Evolutionary conservation across 2,888 invertebrate genomes (phyloP).

Genomic region (Escarpia spicata): DNA sequence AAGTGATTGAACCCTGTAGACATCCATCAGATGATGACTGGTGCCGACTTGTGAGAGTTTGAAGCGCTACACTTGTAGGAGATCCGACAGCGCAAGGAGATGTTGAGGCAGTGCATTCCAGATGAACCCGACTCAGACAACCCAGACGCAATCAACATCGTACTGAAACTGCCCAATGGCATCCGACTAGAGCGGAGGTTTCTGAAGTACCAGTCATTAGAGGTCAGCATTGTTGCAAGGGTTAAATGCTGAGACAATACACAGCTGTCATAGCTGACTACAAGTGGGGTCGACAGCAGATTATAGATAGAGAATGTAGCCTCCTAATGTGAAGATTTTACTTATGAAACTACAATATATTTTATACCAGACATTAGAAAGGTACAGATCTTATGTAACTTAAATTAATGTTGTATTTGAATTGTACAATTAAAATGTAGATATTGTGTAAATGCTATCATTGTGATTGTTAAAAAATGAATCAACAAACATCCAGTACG

Average conservation of each 20-base stretch:
- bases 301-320: too few relatives aligned
- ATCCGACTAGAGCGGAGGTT: constrained; percentile 88
- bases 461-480: background rate
- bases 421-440: background rate
- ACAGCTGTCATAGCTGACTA: too few relatives aligned
- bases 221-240: constrained; percentile 84
- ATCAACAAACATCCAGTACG: background rate
- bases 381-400: background rate
- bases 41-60: background rate
- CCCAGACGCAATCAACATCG: constrained; percentile 80
- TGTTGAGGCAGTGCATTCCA: constrained; percentile 63
- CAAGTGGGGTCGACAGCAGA: too few relatives aligned
- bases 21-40: background rate
- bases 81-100: constrained; percentile 64
- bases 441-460: background rate
- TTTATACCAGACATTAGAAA: too few relatives aligned
- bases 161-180: constrained; percentile 92
- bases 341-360: too few relatives aligned
- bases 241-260: too few relatives aligned
- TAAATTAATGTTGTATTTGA: background rate
- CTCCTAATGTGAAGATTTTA: background rate
- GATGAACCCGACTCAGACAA: constrained; percentile 79
- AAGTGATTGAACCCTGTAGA: background rate
- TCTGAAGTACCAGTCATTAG: constrained; percentile 76
- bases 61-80: constrained; percentile 51